A percentile compares a stretch with the other conserved stretches of the same genome.
These are phyloP conservation scores for Toxotes lorentzi DNA, from an alignment of 2,797 vertebrate species.

Conservation along the genomic window DNA sequence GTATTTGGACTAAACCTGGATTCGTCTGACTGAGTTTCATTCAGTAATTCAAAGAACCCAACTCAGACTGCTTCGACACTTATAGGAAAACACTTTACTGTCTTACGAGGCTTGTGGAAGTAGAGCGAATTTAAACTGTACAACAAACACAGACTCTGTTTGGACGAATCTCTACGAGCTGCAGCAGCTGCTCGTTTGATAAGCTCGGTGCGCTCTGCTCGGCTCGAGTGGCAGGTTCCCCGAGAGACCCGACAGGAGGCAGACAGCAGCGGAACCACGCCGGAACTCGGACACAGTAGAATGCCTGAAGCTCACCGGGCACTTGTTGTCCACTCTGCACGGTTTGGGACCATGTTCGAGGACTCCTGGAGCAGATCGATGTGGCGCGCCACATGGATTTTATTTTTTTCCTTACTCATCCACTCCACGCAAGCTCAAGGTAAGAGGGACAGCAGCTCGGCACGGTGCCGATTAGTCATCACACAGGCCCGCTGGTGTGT, in stretches of 20 bases:
- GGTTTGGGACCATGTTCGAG: slow-evolving; percentile 73
- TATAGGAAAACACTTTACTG: not conserved
- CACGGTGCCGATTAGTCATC: slow-evolving; percentile 14
- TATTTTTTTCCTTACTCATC: slow-evolving; percentile 79
- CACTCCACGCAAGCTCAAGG: slow-evolving; percentile 82
- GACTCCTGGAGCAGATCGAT: slow-evolving; percentile 71
- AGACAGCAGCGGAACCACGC: slow-evolving; percentile 27
- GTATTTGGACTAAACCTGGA: slow-evolving; percentile 61
- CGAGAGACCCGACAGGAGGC: slow-evolving; percentile 1
- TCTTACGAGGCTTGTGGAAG: slow-evolving; percentile 19
- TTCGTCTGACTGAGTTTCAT: slow-evolving; percentile 54
- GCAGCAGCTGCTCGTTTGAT: slow-evolving; percentile 1
- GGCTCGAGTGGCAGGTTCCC: slow-evolving; percentile 25
- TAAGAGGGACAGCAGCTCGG: slow-evolving; percentile 61
- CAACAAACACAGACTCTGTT: slow-evolving; percentile 20
- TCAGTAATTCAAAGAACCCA: slow-evolving; percentile 19
- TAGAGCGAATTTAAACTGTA: slow-evolving; percentile 18
- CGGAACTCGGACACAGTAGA: slow-evolving; percentile 58
- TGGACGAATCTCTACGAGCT: slow-evolving; percentile 37
- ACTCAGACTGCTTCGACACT: slow-evolving; percentile 1
- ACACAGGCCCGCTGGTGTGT: slow-evolving; percentile 10
- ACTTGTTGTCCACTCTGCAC: slow-evolving; percentile 75
- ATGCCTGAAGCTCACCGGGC: slow-evolving; percentile 65
- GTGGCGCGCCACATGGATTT: slow-evolving; percentile 85
- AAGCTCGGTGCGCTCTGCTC: slow-evolving; percentile 52